Evolutionary conservation across 2,888 invertebrate species (phyloP), one percentile per base, ranked within the genome.

Genomic region (Dryomyza anilis): DNA sequence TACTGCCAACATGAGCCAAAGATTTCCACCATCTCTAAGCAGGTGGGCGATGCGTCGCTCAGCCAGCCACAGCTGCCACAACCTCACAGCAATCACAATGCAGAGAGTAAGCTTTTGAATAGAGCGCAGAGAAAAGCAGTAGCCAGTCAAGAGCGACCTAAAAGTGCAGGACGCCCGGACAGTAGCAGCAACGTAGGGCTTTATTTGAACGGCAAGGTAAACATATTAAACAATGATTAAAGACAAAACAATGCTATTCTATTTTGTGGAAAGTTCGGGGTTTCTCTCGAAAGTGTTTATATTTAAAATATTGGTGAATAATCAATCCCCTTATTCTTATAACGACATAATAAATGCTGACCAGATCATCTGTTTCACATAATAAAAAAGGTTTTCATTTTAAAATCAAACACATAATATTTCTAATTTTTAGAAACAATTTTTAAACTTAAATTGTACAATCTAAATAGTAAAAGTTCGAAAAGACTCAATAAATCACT

Each of bases 21-120:
- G 71, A 83, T 83, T 52, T 73, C 82, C 2, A 83, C 83, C 25
- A 83, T 83, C 63, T 83, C 83, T 2, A 82, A 81, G 58, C 83
- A 81, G 63, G 79, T 83, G 23, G 81, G 80, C 53, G 80, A 82
- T 68, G 71, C 59, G 1, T 43, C 63, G 43, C 43, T 46, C 23
- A 59, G 64, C 6, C 57, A 52, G 64, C 59, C 61, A 23, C 69
- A 70, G 61, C 70, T 71, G 27, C 52, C 65, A 1, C 75, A 67
- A 68, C 72, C 67, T 70, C 71, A 66, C 58, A 69, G 68, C 33
- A 55, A 66, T 3, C 67, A 76, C 67, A 76, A 79, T 29, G 78
- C 76, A 58, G 78, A 78, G 7, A 76, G 67, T 23, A 61, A 70
- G 29, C 72, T 81, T 14, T 71, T 79, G 52, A 81, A 79, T 0